phyloP scores from a whole-genome alignment of 2,113 vertebrate species.

The Pollimyrus isidori region DNA sequence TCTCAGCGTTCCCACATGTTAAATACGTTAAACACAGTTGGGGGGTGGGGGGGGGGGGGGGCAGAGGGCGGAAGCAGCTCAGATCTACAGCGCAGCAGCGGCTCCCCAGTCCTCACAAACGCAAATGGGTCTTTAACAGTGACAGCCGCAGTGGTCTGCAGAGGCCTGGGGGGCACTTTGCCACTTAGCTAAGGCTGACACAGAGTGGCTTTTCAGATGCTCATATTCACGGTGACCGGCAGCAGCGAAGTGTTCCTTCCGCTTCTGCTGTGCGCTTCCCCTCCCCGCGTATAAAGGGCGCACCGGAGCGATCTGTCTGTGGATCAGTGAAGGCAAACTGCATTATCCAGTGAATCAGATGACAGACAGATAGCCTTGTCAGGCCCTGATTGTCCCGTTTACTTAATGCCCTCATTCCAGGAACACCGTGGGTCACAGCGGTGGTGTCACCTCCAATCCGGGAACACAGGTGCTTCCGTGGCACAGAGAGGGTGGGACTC shows the following conservation, averaged over 20 bases:
- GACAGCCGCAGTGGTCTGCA: background rate
- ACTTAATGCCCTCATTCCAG: background rate
- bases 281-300: background rate
- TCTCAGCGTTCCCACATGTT: conserved; percentile 23
- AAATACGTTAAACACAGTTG: conserved; percentile 22
- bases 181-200: background rate
- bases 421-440: background rate
- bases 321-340: background rate
- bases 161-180: background rate
- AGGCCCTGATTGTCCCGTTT: background rate
- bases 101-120: conserved; percentile 8
- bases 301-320: background rate
- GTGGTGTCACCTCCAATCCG: background rate
- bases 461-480: background rate
- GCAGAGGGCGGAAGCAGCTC: conserved; percentile 17
- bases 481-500: background rate
- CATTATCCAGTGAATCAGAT: background rate
- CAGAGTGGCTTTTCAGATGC: background rate
- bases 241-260: background rate
- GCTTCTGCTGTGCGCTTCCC: background rate
- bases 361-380: background rate
- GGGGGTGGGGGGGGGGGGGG: conserved; percentile 6
- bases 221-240: background rate
- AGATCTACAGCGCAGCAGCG: conserved; percentile 13
- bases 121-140: conserved; percentile 2